Evolutionary conservation across 2,888 invertebrate species (phyloP), one percentile per base, ranked within the genome.

Genomic region (Fragum sueziense): DNA sequence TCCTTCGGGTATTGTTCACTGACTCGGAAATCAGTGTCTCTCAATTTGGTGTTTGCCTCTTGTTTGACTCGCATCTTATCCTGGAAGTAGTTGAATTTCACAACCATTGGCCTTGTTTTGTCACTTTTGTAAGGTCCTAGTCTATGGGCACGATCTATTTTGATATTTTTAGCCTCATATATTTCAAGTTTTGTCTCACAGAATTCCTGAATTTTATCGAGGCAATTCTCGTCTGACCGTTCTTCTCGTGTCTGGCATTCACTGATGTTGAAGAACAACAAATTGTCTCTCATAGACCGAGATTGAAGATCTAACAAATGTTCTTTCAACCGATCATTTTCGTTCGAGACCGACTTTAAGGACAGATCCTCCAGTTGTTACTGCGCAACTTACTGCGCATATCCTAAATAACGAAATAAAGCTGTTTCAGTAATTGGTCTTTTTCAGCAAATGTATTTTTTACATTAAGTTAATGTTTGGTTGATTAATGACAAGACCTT

Each of bases 1-100:
- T n/a, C n/a, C n/a, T n/a, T n/a, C n/a, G n/a, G n/a, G 59, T 59
- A 62, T 62, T 62, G 62, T 6, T 62, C 62, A n/a, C 62, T 62
- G 17, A 62, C n/a, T 34, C 62, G 2, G 29, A 11, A 62, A n/a
- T 31, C 25, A 20, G 62, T 62, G 33, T 62, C 29, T 9, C n/a
- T 33, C 34, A 62, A 34, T 34, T 62, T 34, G 4, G 6, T 20
- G 22, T 20, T 14, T n/a, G 34, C 6, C n/a, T 20, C 22, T 62
- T 27, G 33, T 34, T 62, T 62, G 4, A 62, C n/a, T 11, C 34
- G 11, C 20, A 34, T 17, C n/a, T 62, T 62, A n/a, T 62, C 62
- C 27, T 62, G 62, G n/a, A 34, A 62, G 27, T n/a, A 62, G n/a
- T 34, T 33, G 22, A 17, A 62, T 22, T 34, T 62, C 2, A 34